A percentile compares a stretch with the other conserved stretches of the same genome.
Conservation (phyloP, 92 coral and sea anemone species). For the Zoanthus sociatus region DNA sequence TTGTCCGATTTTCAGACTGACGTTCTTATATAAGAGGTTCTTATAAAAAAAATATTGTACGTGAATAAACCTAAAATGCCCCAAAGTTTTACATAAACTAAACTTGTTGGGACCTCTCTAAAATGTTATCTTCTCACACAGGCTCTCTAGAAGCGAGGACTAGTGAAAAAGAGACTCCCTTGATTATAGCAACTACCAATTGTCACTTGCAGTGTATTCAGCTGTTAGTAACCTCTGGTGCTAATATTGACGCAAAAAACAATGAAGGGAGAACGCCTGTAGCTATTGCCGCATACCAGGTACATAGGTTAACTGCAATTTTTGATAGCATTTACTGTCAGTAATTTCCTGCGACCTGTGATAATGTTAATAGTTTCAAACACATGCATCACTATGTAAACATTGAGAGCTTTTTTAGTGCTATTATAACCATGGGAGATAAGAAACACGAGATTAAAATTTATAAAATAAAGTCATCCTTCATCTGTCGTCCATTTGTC, state of each 20-base stretch:
- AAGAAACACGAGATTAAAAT: too few relatives aligned
- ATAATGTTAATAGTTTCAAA: too few relatives aligned
- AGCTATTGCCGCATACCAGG: slow-evolving; percentile 87
- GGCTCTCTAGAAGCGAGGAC: slow-evolving; percentile 73
- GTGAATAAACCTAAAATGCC: not conserved
- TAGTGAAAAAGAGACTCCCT: slow-evolving; percentile 82
- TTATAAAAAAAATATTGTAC: too few relatives aligned
- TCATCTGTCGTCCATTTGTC: too few relatives aligned
- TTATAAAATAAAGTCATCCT: too few relatives aligned
- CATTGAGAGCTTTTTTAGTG: too few relatives aligned
- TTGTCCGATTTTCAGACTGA: too few relatives aligned
- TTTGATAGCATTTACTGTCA: too few relatives aligned
- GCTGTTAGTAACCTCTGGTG: slow-evolving; percentile 83
- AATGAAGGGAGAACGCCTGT: slow-evolving; percentile 83
- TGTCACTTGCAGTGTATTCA: slow-evolving; percentile 85
- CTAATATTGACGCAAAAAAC: slow-evolving; percentile 75
- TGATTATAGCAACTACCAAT: slow-evolving; percentile 74
- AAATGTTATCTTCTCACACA: slow-evolving; percentile 10
- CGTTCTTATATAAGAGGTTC: too few relatives aligned
- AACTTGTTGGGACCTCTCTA: not conserved
- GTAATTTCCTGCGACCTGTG: too few relatives aligned
- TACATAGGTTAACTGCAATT: not conserved
- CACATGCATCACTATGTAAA: too few relatives aligned
- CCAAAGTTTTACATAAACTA: not conserved
- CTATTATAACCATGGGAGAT: too few relatives aligned